Conservation (phyloP, 2,113 vertebrate genomes). For the Benitochromis conjunctus region DNA sequence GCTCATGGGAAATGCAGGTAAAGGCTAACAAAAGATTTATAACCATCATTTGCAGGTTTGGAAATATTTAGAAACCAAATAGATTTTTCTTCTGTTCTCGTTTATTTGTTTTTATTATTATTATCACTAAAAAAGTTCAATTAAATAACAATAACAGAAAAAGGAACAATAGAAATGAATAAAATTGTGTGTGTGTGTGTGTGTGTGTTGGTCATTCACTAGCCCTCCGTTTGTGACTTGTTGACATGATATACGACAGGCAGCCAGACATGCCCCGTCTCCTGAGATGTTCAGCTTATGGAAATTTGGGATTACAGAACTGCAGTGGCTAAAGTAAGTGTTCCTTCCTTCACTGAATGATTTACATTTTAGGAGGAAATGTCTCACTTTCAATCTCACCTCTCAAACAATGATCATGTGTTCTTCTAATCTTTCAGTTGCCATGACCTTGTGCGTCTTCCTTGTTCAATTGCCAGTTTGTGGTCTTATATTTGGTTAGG, state of each 20-base stretch:
- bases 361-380: neutral
- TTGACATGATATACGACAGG: neutral
- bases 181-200: neutral
- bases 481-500: neutral
- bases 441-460: neutral
- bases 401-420: neutral
- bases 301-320: neutral
- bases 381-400: neutral
- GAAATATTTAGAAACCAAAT: neutral
- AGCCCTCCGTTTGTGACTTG: neutral
- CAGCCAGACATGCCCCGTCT: neutral
- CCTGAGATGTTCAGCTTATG: neutral
- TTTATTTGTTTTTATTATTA: neutral
- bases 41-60: neutral
- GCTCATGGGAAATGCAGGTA: neutral
- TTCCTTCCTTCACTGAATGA: neutral
- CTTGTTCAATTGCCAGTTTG: neutral
- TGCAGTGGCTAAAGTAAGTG: neutral
- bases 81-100: neutral
- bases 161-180: neutral
- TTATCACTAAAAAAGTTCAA: neutral
- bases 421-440: neutral
- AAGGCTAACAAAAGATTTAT: neutral
- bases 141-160: neutral
- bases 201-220: neutral